A percentile compares a stretch with the other conserved stretches of the same genome.
phyloP scores from a whole-genome alignment of 1,140 invertebrate species.

The Dolichoris vasculosae region DNA sequence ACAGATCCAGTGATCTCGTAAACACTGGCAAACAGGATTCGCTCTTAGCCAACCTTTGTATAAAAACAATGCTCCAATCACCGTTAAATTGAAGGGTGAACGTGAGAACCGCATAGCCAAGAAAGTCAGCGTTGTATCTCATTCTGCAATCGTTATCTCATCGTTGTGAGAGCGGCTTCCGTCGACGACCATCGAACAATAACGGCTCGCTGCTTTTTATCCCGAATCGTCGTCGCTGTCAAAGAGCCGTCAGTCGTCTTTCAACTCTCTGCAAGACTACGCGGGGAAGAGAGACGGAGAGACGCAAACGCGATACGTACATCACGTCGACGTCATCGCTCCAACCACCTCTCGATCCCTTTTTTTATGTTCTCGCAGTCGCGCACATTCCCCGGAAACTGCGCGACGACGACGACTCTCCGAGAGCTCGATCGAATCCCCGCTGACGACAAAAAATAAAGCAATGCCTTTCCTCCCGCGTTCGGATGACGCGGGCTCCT shows the following conservation, averaged over 20 bases:
- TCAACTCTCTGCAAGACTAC: neutral
- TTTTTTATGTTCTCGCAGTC: neutral
- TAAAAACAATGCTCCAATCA: slow-evolving; percentile 25
- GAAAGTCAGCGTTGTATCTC: slow-evolving; percentile 71
- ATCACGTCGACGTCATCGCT: slow-evolving; percentile 4
- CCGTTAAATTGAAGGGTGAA: slow-evolving; percentile 65
- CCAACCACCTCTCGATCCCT: neutral
- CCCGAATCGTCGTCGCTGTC: neutral
- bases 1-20: neutral
- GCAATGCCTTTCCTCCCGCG: too few relatives aligned
- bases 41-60: neutral
- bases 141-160: slow-evolving; percentile 74
- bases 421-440: too few relatives aligned
- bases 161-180: slow-evolving; percentile 58
- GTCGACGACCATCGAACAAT: neutral
- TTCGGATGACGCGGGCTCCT: too few relatives aligned
- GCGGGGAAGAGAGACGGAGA: neutral
- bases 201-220: neutral
- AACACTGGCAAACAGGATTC: neutral
- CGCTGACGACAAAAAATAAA: too few relatives aligned
- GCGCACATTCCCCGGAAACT: neutral
- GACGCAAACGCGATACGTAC: neutral
- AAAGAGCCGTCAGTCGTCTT: neutral
- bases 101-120: slow-evolving; percentile 71
- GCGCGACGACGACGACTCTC: too few relatives aligned